Evolutionary conservation across 2,888 invertebrate genomes (phyloP), one percentile per base, ranked within the genome.

Genomic region (Papilio elwesi): DNA sequence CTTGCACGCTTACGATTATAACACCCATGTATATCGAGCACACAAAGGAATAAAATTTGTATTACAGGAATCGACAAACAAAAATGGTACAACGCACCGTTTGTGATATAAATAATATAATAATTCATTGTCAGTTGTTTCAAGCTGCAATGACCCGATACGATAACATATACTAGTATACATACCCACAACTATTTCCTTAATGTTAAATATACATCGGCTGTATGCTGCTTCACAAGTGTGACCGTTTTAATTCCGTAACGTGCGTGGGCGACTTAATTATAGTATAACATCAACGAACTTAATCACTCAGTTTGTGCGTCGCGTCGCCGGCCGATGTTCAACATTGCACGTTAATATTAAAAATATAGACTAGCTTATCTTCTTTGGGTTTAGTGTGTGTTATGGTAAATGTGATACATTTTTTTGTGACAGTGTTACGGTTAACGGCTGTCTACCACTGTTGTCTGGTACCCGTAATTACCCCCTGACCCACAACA

Each of bases 1-100:
- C 73, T 68, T 76, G 76, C 78, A 67, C 72, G 75, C 78, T 76
- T 70, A 76, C 64, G 73, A 71, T 74, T 75, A 73, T 74, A 75
- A 73, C 71, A 73, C n/a, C 52, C 16, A 13, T 51, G 48, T 26
- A 57, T 52, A 16, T 66, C 53, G 49, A 67, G 49, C 38, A 65
- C 6, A 73, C 68, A 65, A 73, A 68, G 64, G 43, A 51, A 53
- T 55, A 51, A 68, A 49, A 52, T 52, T 70, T 52, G 52, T 63
- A 52, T 65, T 10, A 51, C 64, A 52, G 57, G 51, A 59, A 73
- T 47, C 26, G 26, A 26, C 47, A 57, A 13, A 64, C 15, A 26
- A 70, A 64, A 70, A 63, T 26, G 43, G 6, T 38, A 15, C 43
- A 69, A 49, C 13, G 43, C 59, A 6, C 6, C 59, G 36, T 57